Percentiles rank a stretch among this genome's conserved stretches.
These are phyloP conservation scores for Psilopsiagon aurifrons DNA, from an alignment of 2,113 vertebrate genomes.

Conservation along the genomic window DNA sequence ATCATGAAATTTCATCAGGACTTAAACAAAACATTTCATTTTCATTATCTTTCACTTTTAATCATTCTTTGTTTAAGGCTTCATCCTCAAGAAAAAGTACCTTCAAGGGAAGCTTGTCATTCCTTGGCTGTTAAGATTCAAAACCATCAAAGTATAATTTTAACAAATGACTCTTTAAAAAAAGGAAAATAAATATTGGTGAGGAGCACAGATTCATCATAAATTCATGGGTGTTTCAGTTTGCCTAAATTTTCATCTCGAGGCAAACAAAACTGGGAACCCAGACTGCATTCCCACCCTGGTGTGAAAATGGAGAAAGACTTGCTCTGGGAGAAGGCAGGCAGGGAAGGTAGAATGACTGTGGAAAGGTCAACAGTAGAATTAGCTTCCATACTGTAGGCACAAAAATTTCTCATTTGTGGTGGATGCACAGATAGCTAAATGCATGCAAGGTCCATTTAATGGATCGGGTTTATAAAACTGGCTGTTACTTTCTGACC, in stretches of 20 bases:
- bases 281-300: background rate
- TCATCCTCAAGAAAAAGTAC: background rate
- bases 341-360: background rate
- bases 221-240: background rate
- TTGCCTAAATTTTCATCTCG: background rate
- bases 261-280: background rate
- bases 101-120: background rate
- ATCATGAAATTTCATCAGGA: background rate
- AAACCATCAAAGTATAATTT: background rate
- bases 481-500: background rate
- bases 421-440: background rate
- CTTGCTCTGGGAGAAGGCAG: background rate
- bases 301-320: background rate
- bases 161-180: background rate
- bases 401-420: background rate
- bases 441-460: background rate
- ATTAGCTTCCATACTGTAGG: background rate
- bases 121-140: background rate
- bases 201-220: background rate
- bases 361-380: conserved; percentile 1
- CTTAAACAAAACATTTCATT: background rate
- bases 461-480: conserved; percentile 17
- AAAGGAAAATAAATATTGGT: background rate
- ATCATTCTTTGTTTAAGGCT: background rate
- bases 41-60: background rate